Base-by-base conservation (phyloP, 2,113 vertebrate genomes). In the Odocoileus virginianus region DNA sequence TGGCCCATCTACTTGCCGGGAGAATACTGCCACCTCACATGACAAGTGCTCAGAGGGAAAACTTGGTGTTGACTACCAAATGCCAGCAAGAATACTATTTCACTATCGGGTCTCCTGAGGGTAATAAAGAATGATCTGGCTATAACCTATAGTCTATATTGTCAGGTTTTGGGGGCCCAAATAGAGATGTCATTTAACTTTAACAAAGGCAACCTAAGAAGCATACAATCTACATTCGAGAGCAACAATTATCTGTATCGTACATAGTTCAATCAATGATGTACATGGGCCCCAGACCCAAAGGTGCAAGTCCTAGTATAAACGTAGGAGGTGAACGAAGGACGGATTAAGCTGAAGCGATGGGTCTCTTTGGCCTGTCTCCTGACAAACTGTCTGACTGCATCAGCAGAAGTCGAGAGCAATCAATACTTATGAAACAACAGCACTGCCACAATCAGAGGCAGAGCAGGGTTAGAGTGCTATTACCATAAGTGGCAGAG, bases 401-500 rank as follows among this genome's bases (percentile, higher is more conserved):
- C 74, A 82, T 98, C 97, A 98, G 97, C 97, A 94, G 15, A 96
- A 95, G 97, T 67, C 13, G 25, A 82, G 93, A 50, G 90, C 88
- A 81, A 97, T 98, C 97, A 33, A 98, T 97, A 64, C 74, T 78
- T 93, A 76, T 13, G 95, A 83, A 95, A 36, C 89, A 61, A 47
- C 95, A 33, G 13, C 43, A 43, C 10, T 0, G 87, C 81, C 61
- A 17, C 89, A 15, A 33, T 93, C 91, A 43, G 54, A 90, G 97
- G 84, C 61, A 78, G 94, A 88, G 95, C 89, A 11, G 94, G 9
- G 2, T 5, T 52, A 91, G 97, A 98, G 94, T 14, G 94, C 96
- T 57, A 97, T 98, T 97, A 93, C 91, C 98, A 94, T 98, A 98
- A 98, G 98, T 98, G 97, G 94, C 71, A 15, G 95, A 95, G 97